Evolutionary conservation across 2,888 invertebrate species (phyloP), one percentile per base, ranked within the genome.

Genomic region (Odontomyia ornata): DNA sequence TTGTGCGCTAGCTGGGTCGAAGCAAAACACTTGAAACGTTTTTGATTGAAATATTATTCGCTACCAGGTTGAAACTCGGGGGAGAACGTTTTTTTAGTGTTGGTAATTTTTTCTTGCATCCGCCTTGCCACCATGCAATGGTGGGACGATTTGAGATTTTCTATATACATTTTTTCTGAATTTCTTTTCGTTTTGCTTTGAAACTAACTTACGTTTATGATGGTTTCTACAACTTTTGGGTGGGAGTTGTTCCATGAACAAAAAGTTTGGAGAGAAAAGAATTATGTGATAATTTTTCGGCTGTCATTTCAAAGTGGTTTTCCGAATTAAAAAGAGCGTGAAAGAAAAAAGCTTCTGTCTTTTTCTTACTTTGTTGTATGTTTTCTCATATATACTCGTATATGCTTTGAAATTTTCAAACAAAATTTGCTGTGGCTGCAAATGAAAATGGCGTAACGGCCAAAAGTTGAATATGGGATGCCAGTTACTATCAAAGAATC

Each of bases 11-110:
- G 5, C 60, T 25, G 21, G 4, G 28, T 21, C 2, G 64, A 25
- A 47, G 52, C 25, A 71, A 71, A 47, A 47, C 71, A 71, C 71
- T 71, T 71, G 71, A 71, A 71, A 71, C 47, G 71, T 71, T 71
- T 71, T 71, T 71, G 71, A 71, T 71, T 71, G 71, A 71, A 71
- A 71, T 71, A 71, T 71, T 71, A 71, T 71, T 71, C 71, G 71
- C 15, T 71, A 47, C 71, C n/a, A 43, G 43, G 67, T 36, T 21
- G 30, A 46, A 43, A 67, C 43, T 67, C 21, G 67, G n/a, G n/a
- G n/a, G n/a, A 67, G 30, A 67, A 36, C 9, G 67, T 67, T 67
- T 21, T 67, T 21, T 43, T 67, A 15, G 9, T n/a, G 1, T 64
- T 28, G 4, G 7, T 52, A 15, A 15, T 52, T 13, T 25, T 60